Evolutionary conservation across 2,888 invertebrate genomes (phyloP).

Genomic region (Podotricha telesiphe): DNA sequence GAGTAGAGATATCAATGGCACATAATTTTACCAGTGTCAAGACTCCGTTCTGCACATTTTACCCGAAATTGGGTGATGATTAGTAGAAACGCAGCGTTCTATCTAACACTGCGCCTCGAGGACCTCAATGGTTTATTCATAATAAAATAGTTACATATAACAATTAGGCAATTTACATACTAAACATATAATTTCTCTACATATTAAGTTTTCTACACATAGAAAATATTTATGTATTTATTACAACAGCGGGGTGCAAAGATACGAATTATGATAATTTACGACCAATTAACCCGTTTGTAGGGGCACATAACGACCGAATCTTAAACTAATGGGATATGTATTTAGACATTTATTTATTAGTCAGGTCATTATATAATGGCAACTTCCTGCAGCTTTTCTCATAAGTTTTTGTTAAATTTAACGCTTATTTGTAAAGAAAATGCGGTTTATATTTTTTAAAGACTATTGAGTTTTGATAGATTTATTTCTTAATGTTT

Average conservation of each 20-base stretch:
- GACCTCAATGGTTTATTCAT: not conserved
- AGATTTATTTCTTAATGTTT: too few relatives aligned
- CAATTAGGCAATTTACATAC: slow-evolving; percentile 15
- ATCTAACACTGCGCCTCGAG: too few relatives aligned
- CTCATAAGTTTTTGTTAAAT: not conserved
- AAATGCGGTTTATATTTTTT: not conserved
- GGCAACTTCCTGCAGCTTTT: slow-evolving; percentile 19
- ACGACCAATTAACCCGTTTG: slow-evolving; percentile 65
- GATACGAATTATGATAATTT: slow-evolving; percentile 71
- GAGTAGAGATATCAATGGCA: too few relatives aligned
- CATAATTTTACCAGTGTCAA: too few relatives aligned
- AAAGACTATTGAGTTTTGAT: too few relatives aligned
- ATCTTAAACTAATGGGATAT: slow-evolving; percentile 59
- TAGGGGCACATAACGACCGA: slow-evolving; percentile 57
- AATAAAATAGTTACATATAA: not conserved
- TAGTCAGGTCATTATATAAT: slow-evolving; percentile 39
- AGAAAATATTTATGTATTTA: slow-evolving; percentile 16
- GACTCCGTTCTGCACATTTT: too few relatives aligned
- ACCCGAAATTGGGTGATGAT: too few relatives aligned
- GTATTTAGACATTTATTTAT: slow-evolving; percentile 63
- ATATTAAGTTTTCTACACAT: slow-evolving; percentile 15
- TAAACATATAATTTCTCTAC: not conserved
- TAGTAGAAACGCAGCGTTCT: too few relatives aligned
- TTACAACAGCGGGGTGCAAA: slow-evolving; percentile 42
- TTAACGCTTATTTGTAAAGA: not conserved